Conservation (phyloP, 2,113 vertebrate species). For the Limnothrissa miodon region DNA sequence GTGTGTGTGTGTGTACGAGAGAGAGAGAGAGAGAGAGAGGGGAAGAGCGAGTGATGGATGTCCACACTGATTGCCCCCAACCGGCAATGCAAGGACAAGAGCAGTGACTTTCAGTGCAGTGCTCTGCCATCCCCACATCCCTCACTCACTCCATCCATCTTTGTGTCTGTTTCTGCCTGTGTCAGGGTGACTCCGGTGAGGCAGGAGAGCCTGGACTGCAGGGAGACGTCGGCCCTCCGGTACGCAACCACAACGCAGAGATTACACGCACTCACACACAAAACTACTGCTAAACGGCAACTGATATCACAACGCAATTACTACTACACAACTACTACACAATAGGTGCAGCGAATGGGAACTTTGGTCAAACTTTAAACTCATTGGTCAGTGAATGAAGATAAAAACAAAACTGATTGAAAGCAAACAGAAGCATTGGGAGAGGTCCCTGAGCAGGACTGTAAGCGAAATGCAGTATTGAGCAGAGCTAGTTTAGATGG, state of each 20-base stretch:
- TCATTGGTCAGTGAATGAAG: too few relatives aligned
- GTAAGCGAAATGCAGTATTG: too few relatives aligned
- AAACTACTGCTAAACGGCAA: too few relatives aligned
- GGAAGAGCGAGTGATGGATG: background rate
- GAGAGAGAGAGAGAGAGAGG: background rate
- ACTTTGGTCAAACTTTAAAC: too few relatives aligned
- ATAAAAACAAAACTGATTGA: too few relatives aligned
- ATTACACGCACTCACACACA: background rate
- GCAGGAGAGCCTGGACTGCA: conserved; percentile 90
- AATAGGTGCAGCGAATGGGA: too few relatives aligned
- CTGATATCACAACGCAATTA: background rate
- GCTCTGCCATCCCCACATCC: background rate
- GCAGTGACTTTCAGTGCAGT: conserved; percentile 9
- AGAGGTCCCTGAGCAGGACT: too few relatives aligned
- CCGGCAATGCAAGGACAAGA: conserved; percentile 14
- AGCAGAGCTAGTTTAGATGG: too few relatives aligned
- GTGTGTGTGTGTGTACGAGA: background rate
- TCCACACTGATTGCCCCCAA: background rate
- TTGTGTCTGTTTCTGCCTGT: conserved; percentile 5
- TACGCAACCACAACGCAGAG: conserved; percentile 64
- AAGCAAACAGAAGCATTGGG: too few relatives aligned
- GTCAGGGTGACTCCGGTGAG: conserved; percentile 90
- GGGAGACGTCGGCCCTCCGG: conserved; percentile 86
- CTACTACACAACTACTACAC: background rate
- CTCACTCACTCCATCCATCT: conserved; percentile 4